Evolutionary conservation across 1,140 invertebrate species (phyloP), one percentile per base, ranked within the genome.

Genomic region (Drosophila kohkoa): DNA sequence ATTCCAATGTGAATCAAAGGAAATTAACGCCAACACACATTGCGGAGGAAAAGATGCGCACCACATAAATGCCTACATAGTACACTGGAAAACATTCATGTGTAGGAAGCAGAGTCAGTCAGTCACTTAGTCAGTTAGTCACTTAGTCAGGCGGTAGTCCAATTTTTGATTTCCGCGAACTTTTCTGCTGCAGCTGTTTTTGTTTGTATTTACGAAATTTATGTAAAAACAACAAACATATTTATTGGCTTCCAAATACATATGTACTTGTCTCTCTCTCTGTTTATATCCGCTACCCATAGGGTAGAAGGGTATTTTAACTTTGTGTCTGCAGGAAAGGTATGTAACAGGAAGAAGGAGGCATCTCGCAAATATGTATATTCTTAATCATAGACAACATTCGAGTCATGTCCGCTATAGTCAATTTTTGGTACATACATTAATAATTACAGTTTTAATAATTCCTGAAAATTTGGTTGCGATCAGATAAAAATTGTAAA

Each of bases 141-240:
- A n/a, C n/a, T n/a, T n/a, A n/a, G n/a, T 75, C 81, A 88, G 79
- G 15, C 55, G 28, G 57, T 54, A 62, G 59, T 63, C 45, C 51
- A 78, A 75, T 85, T 62, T 68, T 62, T 69, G 86, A 89, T 89
- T 89, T 89, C 85, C 85, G 74, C 81, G 86, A 89, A 90, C 67
- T 80, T 72, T 32, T 74, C 57, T 38, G 6, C 1, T 10, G 35
- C 75, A 75, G 78, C 74, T 78, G 80, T 72, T 77, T 66, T 81
- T 89, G 78, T 85, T 89, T 85, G 81, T 64, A 49, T 74, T 76
- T 28, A 54, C 59, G 78, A 88, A 89, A 88, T 89, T 89, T 89
- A 89, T 89, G 85, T 89, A 89, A 88, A 88, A 74, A 85, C 81
- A 89, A 89, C 79, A 89, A 85, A 89, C 86, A 79, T 75, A 73